phyloP scores from a whole-genome alignment of 2,113 vertebrate genomes.

The Seriola rivoliana region DNA sequence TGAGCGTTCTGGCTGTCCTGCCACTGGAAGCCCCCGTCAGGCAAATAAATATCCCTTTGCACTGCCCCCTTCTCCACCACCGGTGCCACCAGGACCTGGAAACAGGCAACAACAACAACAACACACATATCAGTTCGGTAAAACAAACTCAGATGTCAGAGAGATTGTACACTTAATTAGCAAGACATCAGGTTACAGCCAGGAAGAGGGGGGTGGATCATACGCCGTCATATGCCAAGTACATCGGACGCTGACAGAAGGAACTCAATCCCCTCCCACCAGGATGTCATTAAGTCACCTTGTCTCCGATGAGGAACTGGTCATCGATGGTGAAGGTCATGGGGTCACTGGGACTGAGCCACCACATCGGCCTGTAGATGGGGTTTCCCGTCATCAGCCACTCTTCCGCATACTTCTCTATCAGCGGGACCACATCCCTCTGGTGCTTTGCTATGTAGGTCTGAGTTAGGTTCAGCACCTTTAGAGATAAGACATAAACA shows the following conservation, averaged over 20 bases:
- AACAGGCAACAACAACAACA: slow-evolving; percentile 31
- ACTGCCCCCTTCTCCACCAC: slow-evolving; percentile 87
- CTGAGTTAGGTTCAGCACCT: slow-evolving; percentile 90
- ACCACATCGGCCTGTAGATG: slow-evolving; percentile 91
- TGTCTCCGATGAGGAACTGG: slow-evolving; percentile 92
- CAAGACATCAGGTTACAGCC: slow-evolving; percentile 39
- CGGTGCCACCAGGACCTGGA: slow-evolving; percentile 91
- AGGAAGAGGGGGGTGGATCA: not conserved
- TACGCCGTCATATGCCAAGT: slow-evolving; percentile 3
- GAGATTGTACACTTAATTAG: slow-evolving; percentile 30
- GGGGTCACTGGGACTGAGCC: slow-evolving; percentile 90
- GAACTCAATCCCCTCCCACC: slow-evolving; percentile 34
- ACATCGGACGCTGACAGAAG: slow-evolving; percentile 14
- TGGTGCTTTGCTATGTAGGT: slow-evolving; percentile 86
- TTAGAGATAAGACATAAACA: not conserved
- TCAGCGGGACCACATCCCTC: slow-evolving; percentile 86
- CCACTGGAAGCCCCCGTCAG: slow-evolving; percentile 87
- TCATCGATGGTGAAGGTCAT: slow-evolving; percentile 87
- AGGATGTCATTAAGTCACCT: slow-evolving; percentile 81
- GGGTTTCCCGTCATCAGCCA: slow-evolving; percentile 85
- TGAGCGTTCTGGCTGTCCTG: slow-evolving; percentile 85
- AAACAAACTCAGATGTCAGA: slow-evolving; percentile 25
- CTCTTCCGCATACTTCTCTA: slow-evolving; percentile 86
- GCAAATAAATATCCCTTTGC: slow-evolving; percentile 89
- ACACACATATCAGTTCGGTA: slow-evolving; percentile 17